Base-by-base conservation (phyloP, 2,113 vertebrate genomes). In the Accipiter virgatus region DNA sequence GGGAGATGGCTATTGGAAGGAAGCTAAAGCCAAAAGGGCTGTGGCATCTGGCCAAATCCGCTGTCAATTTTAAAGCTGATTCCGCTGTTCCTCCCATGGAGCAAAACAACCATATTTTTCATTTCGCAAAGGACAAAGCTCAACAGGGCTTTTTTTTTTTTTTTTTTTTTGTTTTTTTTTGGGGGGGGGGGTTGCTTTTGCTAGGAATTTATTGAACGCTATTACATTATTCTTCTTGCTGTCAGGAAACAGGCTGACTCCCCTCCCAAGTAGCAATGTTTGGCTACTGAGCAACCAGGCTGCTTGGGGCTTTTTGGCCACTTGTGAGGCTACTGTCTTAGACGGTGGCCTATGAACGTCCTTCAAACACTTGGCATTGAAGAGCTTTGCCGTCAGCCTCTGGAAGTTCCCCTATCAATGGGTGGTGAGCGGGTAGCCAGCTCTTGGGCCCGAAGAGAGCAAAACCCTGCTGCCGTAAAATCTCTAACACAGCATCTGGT, bases 61-160 rank as follows among this genome's bases (percentile, higher is more conserved):
- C 73, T 84, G 72, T 79, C 66, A 3, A 55, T 90, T 95, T 95
- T 91, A 84, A 91, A 92, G 79, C 70, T 47, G 75, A 95, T 95
- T 95, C 71, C 0, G 5, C 77, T 90, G 36, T 79, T 95, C 72
- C 85, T 91, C 84, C 65, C 0, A 0, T 88, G 62, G 53, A 97
- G 72, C 67, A 97, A 96, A 97, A 97, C 80, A 96, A 91, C 78
- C 74, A 11, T 93, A 96, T 97, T 96, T 97, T 96, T 95, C 94
- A 78, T 66, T 96, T 92, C 84, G 61, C 32, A 94, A 93, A 89
- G 82, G 75, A 92, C 86, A 95, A 97, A 94, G 84, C 80, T 91
- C 81, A 89, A 88, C 25, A 11, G 66, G 53, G 15, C 14, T 47
- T 38, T 45, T 10, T 5, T 48, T 31, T n/a, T 25, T 26, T 19